Percentiles rank a stretch among this genome's conserved stretches.
These are phyloP conservation scores for Myotis brandtii DNA, from an alignment of 2,113 vertebrate species.

Conservation along the genomic window DNA sequence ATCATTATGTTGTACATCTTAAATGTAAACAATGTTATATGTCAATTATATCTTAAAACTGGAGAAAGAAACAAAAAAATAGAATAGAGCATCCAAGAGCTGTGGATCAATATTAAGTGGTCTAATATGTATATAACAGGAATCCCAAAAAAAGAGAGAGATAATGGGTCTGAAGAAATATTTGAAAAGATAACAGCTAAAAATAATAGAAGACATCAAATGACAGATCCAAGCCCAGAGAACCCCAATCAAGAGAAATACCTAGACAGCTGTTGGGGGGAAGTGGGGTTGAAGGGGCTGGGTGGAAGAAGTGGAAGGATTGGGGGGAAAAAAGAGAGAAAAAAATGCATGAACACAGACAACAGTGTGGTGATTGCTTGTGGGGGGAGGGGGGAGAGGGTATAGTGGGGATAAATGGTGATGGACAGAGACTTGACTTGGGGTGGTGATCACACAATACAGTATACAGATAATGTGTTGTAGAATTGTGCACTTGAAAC, in stretches of 20 bases:
- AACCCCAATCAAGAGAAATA: conserved; percentile 17
- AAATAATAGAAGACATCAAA: neutral
- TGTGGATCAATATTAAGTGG: neutral
- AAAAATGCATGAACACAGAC: too few species aligned
- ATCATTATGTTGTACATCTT: neutral
- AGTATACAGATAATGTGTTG: too few species aligned
- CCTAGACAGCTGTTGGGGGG: neutral
- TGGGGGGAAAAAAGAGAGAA: too few species aligned
- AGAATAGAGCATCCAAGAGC: neutral
- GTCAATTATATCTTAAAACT: neutral
- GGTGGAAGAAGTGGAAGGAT: too few species aligned
- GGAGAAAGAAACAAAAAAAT: neutral
- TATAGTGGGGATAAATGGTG: too few species aligned
- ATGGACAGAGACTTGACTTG: too few species aligned
- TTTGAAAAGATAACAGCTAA: neutral
- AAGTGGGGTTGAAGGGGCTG: too few species aligned
- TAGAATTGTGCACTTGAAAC: too few species aligned
- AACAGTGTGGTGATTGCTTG: too few species aligned
- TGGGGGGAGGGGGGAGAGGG: too few species aligned
- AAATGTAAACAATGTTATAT: neutral
- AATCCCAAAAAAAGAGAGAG: neutral
- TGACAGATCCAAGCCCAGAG: neutral
- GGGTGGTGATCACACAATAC: too few species aligned
- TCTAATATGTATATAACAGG: neutral
- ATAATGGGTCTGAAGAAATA: neutral